Percentiles rank a stretch among this genome's conserved stretches.
phyloP scores from a whole-genome alignment of 1,140 invertebrate species.

The Anadara kagoshimensis region DNA sequence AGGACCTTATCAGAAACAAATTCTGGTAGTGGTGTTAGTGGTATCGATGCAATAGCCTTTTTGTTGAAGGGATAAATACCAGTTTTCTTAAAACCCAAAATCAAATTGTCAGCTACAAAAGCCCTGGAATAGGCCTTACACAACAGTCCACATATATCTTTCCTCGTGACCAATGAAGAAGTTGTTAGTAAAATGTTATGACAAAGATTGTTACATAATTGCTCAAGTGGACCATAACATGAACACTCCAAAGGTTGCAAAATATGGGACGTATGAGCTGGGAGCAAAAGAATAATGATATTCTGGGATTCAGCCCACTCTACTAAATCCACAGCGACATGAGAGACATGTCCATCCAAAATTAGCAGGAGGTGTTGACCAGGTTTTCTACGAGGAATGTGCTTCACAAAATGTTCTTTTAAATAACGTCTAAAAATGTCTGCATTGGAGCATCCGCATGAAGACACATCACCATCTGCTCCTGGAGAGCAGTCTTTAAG shows the following conservation, averaged over 20 bases:
- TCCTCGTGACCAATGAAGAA: background rate
- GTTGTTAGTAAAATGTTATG: slow-evolving; percentile 1
- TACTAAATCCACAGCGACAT: slow-evolving; percentile 2
- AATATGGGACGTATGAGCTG: slow-evolving; percentile 23
- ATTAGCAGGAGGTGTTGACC: background rate
- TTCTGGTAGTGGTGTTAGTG: too few relatives aligned
- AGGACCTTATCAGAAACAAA: too few relatives aligned
- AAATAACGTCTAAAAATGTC: slow-evolving; percentile 21
- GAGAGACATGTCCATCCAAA: slow-evolving; percentile 23
- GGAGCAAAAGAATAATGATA: slow-evolving; percentile 31
- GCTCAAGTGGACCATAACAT: slow-evolving; percentile 32
- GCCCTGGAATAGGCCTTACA: background rate
- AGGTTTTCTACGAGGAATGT: background rate
- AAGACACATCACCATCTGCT: too few relatives aligned
- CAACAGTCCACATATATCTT: slow-evolving; percentile 19
- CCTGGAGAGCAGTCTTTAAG: slow-evolving; percentile 18
- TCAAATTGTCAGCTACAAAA: slow-evolving; percentile 15
- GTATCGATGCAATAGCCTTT: background rate
- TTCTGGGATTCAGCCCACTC: slow-evolving; percentile 23
- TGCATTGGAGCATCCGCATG: slow-evolving; percentile 27
- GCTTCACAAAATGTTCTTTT: slow-evolving; percentile 14
- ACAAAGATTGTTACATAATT: slow-evolving; percentile 16
- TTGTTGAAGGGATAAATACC: slow-evolving; percentile 13
- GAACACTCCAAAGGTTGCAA: slow-evolving; percentile 34
- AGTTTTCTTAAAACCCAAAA: slow-evolving; percentile 8